Evolutionary conservation across 2,888 invertebrate genomes (phyloP).

Genomic region (Ypsolopha sequella): DNA sequence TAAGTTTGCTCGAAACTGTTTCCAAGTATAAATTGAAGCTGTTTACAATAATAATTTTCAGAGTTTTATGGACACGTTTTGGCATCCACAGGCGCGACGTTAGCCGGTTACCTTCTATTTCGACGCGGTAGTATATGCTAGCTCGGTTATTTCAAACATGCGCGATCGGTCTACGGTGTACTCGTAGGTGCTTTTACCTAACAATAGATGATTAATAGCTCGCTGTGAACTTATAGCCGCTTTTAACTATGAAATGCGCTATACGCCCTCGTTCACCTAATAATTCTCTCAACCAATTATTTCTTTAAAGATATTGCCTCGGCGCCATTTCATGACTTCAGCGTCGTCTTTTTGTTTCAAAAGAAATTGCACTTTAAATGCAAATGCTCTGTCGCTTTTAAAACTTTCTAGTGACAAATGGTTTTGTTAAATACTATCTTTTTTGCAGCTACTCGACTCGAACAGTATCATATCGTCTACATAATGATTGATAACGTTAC

Average conservation of each 20-base stretch:
- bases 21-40: slow-evolving; percentile 7
- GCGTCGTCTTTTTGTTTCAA: neutral
- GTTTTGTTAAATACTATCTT: too few species aligned
- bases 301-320: neutral
- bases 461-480: neutral
- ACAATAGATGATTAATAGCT: slow-evolving; percentile 31
- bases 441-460: too few species aligned
- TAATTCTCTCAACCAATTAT: neutral
- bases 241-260: neutral
- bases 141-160: slow-evolving; percentile 41
- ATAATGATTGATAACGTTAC: neutral
- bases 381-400: neutral
- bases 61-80: slow-evolving; percentile 31
- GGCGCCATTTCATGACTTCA: neutral
- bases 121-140: slow-evolving; percentile 23
- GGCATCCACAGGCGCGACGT: slow-evolving; percentile 16
- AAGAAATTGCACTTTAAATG: neutral
- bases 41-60: slow-evolving; percentile 22
- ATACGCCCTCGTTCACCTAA: neutral
- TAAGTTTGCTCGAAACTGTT: neutral
- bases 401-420: too few species aligned
- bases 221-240: neutral
- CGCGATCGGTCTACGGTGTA: slow-evolving; percentile 25
- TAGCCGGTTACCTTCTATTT: slow-evolving; percentile 22
- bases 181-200: slow-evolving; percentile 30